Conservation (phyloP, 2,797 vertebrate genomes). For the Pelochelys cantorii region DNA sequence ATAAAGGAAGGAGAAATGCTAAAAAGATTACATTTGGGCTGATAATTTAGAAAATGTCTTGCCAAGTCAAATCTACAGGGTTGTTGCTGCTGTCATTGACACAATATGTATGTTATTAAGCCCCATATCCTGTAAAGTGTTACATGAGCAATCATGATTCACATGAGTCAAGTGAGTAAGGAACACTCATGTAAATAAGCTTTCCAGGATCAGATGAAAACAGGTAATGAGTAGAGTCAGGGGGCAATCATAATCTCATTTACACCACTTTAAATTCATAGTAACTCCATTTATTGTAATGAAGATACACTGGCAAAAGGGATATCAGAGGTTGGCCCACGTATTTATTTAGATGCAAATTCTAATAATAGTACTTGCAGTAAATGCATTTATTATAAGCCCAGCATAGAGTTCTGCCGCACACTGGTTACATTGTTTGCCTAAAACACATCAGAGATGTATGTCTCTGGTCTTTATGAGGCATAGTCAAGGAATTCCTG, state of each 20-base stretch:
- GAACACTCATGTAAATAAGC: slow-evolving; percentile 4
- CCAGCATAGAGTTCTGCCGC: not conserved
- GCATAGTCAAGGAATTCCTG: slow-evolving; percentile 50
- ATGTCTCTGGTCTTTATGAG: not conserved
- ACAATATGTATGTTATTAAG: slow-evolving; percentile 44
- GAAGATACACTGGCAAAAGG: not conserved
- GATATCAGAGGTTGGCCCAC: not conserved
- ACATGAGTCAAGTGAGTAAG: not conserved
- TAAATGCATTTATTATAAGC: not conserved
- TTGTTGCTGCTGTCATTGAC: not conserved
- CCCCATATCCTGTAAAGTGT: slow-evolving; percentile 42
- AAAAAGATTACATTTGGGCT: not conserved
- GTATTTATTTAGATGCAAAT: not conserved
- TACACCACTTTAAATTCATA: not conserved
- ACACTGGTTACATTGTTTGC: not conserved
- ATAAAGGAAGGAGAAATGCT: slow-evolving; percentile 7
- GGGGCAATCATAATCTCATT: slow-evolving; percentile 24
- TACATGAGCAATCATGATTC: slow-evolving; percentile 19
- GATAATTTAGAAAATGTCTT: slow-evolving; percentile 52
- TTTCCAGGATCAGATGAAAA: not conserved
- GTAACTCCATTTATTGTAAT: fast-evolving
- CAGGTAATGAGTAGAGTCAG: slow-evolving; percentile 4
- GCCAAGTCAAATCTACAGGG: slow-evolving; percentile 11
- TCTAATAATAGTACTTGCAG: not conserved
- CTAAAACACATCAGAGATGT: not conserved